Conservation (phyloP, 2,888 invertebrate genomes). For the Atherix ibis region DNA sequence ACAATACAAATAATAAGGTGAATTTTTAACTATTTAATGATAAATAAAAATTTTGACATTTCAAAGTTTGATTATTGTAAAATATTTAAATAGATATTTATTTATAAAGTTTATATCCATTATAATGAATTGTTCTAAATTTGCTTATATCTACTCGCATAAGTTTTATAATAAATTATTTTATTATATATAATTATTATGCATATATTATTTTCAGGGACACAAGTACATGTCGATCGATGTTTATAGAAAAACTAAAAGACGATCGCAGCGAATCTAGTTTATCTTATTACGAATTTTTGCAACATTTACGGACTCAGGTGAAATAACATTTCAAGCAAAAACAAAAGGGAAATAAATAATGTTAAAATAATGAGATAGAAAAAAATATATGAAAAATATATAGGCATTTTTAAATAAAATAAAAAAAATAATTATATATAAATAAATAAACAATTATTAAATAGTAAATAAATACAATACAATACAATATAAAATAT, state of each 20-base stretch:
- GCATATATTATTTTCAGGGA: slow-evolving; percentile 56
- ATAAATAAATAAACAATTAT: too few species aligned
- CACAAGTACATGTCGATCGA: slow-evolving; percentile 65
- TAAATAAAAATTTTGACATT: too few species aligned
- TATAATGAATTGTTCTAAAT: too few species aligned
- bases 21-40: slow-evolving; percentile 17
- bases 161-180: not conserved
- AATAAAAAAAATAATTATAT: too few species aligned
- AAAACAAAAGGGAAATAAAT: not conserved
- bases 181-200: slow-evolving; percentile 1
- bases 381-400: too few species aligned
- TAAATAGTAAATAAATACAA: too few species aligned
- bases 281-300: slow-evolving; percentile 94
- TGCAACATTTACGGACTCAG: slow-evolving; percentile 84
- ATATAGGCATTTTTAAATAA: too few species aligned
- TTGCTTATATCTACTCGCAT: too few species aligned
- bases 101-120: too few species aligned
- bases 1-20: slow-evolving; percentile 70
- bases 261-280: slow-evolving; percentile 91
- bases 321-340: slow-evolving; percentile 48
- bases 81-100: too few species aligned
- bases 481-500: too few species aligned
- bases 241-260: slow-evolving; percentile 76
- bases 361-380: not conserved
- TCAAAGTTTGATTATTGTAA: too few species aligned